phyloP scores from a whole-genome alignment of 1,140 invertebrate species.

The Anoplolepis gracilipes region DNA sequence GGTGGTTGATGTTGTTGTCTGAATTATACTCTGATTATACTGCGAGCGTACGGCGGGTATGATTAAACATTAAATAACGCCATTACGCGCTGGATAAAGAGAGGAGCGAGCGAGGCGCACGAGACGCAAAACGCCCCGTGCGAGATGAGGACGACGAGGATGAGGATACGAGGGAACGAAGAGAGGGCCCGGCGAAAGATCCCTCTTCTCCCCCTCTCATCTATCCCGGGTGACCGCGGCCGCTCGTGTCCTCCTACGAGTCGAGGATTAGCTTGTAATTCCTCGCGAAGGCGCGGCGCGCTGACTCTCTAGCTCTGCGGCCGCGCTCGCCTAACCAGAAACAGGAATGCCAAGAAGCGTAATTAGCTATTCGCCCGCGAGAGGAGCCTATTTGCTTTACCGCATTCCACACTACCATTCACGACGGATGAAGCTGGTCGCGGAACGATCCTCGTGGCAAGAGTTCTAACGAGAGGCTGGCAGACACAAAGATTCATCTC shows the following conservation, averaged over 20 bases:
- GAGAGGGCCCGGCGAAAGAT: conserved; percentile 27
- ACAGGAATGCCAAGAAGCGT: conserved; percentile 85
- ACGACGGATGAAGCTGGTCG: conserved; percentile 66
- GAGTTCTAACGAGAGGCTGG: conserved; percentile 48
- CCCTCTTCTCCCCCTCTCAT: conserved; percentile 13
- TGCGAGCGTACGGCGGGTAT: conserved; percentile 80
- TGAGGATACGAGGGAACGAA: conserved; percentile 29
- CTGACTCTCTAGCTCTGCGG: conserved; percentile 53
- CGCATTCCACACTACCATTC: conserved; percentile 82
- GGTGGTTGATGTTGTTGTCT: conserved; percentile 83
- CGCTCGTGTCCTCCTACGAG: conserved; percentile 85
- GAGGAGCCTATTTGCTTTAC: conserved; percentile 84
- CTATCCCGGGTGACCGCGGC: conserved; percentile 80
- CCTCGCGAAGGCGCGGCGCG: conserved; percentile 65
- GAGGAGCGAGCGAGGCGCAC: conserved; percentile 46
- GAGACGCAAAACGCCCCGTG: conserved; percentile 30
- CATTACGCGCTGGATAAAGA: conserved; percentile 77
- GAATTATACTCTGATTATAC: conserved; percentile 86
- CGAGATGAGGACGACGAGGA: neutral
- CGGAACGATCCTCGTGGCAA: conserved; percentile 38
- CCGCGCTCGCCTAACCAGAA: conserved; percentile 81
- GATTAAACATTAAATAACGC: conserved; percentile 86
- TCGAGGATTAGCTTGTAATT: conserved; percentile 84
- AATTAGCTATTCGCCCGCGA: conserved; percentile 84
- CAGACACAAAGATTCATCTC: conserved; percentile 30